These are phyloP conservation scores for Ia io DNA, from an alignment of 2,113 vertebrate genomes.

Conservation along the genomic window DNA sequence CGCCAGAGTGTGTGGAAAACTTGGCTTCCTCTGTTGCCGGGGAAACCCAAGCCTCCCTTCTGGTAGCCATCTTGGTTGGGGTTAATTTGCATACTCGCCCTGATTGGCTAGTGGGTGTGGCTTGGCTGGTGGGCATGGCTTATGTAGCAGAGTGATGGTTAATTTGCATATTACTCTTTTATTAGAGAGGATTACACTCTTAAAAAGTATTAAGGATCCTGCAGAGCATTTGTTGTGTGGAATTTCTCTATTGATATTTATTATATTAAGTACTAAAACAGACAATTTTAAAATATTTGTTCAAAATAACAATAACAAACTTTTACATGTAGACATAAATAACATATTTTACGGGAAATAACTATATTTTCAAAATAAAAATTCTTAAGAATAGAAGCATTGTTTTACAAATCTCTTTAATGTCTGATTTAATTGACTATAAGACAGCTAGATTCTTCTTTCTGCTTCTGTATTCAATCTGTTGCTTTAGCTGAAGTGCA, in stretches of 20 bases:
- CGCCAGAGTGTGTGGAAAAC: too few species aligned
- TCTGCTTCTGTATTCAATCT: background rate
- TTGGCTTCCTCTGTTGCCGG: too few species aligned
- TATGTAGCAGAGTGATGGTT: too few species aligned
- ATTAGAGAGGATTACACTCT: background rate
- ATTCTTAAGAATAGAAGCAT: background rate
- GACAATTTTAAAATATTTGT: background rate
- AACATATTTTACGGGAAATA: background rate
- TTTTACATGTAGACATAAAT: background rate
- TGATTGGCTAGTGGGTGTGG: too few species aligned
- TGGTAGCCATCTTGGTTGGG: too few species aligned
- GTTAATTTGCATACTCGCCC: too few species aligned
- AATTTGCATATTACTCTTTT: too few species aligned
- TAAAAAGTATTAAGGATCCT: background rate
- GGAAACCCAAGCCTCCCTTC: too few species aligned
- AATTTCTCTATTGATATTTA: background rate
- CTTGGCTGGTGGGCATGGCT: too few species aligned
- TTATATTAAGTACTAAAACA: constrained; percentile 22
- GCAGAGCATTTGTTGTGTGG: background rate
- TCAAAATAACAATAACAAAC: background rate
- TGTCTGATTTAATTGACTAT: background rate
- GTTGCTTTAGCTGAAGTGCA: background rate
- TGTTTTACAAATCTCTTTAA: background rate
- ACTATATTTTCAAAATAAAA: constrained; percentile 22
- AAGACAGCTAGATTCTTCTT: background rate